Evolutionary conservation across 2,797 vertebrate species (phyloP).

Genomic region (Thalassophryne amazonica): DNA sequence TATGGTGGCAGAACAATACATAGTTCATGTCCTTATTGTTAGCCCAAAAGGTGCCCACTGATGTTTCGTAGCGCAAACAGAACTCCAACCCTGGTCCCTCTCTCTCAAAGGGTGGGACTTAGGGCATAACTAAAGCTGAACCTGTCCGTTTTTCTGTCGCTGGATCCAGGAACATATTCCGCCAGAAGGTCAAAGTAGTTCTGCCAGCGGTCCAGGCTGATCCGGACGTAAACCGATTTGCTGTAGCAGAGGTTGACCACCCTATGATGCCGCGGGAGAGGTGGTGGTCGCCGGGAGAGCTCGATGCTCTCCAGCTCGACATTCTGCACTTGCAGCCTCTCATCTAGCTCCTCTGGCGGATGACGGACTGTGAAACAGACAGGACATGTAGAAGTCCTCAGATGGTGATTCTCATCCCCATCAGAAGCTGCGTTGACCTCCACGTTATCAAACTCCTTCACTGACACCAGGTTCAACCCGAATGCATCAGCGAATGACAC

Average conservation of each 20-base stretch:
- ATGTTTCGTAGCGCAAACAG: constrained; percentile 91
- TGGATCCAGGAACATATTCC: constrained; percentile 91
- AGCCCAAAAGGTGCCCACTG: constrained; percentile 88
- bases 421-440: constrained; percentile 46
- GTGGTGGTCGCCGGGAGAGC: constrained; percentile 81
- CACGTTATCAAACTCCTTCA: constrained; percentile 90
- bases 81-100: constrained; percentile 87
- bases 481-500: constrained; percentile 97
- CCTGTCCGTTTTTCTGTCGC: constrained; percentile 86
- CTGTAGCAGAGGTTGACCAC: constrained; percentile 91
- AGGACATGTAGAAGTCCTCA: constrained; percentile 84
- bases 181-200: constrained; percentile 88
- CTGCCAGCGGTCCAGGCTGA: constrained; percentile 86
- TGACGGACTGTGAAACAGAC: constrained; percentile 82
- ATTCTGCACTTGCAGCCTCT: constrained; percentile 82
- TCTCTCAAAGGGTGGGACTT: constrained; percentile 82
- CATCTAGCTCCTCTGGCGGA: constrained; percentile 81
- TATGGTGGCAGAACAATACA: constrained; percentile 86
- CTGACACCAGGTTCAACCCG: constrained; percentile 91
- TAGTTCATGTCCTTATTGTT: constrained; percentile 91
- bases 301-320: constrained; percentile 84
- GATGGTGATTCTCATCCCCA: constrained; percentile 44
- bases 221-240: constrained; percentile 86
- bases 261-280: constrained; percentile 86
- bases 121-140: constrained; percentile 89